Conservation (phyloP, 92 coral and sea anemone genomes). For the Plumapathes pennacea region DNA sequence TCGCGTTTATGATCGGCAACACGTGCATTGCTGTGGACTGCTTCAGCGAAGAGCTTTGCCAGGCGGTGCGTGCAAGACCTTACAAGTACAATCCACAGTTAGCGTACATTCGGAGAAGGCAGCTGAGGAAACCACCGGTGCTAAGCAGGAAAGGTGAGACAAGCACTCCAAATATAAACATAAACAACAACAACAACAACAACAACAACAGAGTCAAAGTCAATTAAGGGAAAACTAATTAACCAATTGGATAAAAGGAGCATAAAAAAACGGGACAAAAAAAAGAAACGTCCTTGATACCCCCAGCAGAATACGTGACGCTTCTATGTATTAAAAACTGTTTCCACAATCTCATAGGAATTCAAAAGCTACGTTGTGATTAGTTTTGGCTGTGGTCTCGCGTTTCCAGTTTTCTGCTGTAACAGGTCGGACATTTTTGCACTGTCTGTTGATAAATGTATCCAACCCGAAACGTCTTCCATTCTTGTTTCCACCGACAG, state of each 20-base stretch:
- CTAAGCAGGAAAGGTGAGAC: slow-evolving; percentile 33
- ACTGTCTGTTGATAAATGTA: neutral
- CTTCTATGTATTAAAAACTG: too few species aligned
- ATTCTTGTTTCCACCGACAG: slow-evolving; percentile 14
- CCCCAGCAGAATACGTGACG: too few species aligned
- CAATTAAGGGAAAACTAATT: too few species aligned
- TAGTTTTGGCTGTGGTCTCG: too few species aligned
- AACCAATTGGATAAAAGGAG: too few species aligned
- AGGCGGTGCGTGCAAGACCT: slow-evolving; percentile 85
- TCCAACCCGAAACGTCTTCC: neutral
- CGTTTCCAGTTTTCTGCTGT: too few species aligned
- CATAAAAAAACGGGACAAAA: too few species aligned
- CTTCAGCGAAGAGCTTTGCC: slow-evolving; percentile 88
- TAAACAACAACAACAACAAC: too few species aligned
- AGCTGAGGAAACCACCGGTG: slow-evolving; percentile 42
- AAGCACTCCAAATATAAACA: neutral
- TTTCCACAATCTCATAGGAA: too few species aligned
- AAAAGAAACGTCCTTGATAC: too few species aligned
- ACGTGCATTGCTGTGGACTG: slow-evolving; percentile 97
- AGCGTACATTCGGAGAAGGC: slow-evolving; percentile 83
- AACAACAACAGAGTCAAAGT: too few species aligned
- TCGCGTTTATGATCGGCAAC: slow-evolving; percentile 91
- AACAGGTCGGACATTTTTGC: neutral
- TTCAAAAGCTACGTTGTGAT: too few species aligned
- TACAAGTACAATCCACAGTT: slow-evolving; percentile 80